Evolutionary conservation across 64 coral and sea anemone genomes (phyloP), one percentile per base, ranked within the genome.

Genomic region (Stichodactyla helianthus): DNA sequence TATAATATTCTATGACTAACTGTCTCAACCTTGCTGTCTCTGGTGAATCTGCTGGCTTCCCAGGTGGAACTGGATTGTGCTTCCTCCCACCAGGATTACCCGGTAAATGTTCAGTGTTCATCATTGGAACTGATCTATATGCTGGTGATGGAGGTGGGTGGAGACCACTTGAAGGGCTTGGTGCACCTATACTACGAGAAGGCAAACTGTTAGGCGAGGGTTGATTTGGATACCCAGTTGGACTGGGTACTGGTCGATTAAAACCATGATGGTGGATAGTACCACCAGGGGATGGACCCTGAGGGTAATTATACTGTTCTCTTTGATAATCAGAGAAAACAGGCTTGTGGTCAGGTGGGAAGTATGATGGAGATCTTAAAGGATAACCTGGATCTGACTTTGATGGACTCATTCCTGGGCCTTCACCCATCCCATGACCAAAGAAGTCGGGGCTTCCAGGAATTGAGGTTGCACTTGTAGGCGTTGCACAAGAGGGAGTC

Each of bases 241-340:
- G 94, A 59, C 88, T 93, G 52, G 88, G 88, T 54, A 97, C 63
- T 18, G 94, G 85, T 83, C 77, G 92, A 35, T 89, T 92, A 85
- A 83, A 97, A 68, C 94, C 94, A 87, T 87, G 94, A 87, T 97
- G 94, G 55, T 97, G 94, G 2, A 97, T 79, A 22, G 94, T 97
- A 20, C 94, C 91, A 25, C 91, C 88, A 67, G 83, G 91, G 86
- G 84, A 83, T 59, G 84, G 87, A 26, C 94, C 88, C 59, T 88
- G 87, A 27, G 84, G 85, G 78, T 85, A 86, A n/a, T 71, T 92
- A n/a, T 83, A 92, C 67, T 92, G 91, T 88, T 88, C 86, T 76
- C 87, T 92, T 20, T 91, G 90, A 50, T 54, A 92, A 85, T 92
- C 87, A n/a, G 87, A 61, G 63, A 88, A 86, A 79, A 88, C 82